Evolutionary conservation across 1,140 invertebrate species (phyloP).

Genomic region (Holotrichia oblita): DNA sequence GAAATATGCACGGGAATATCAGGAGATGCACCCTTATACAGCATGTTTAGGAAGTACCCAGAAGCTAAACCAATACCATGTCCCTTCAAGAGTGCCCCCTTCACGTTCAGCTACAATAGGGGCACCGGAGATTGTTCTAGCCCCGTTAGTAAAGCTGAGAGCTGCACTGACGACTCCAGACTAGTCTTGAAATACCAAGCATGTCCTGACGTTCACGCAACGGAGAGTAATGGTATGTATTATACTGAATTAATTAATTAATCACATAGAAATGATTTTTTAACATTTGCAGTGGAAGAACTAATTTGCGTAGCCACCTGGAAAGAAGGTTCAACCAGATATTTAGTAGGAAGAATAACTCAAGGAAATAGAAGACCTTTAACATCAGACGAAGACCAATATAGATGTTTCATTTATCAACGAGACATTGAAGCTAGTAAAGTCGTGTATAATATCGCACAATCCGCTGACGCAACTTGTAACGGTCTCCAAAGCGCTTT

Average conservation of each 20-base stretch:
- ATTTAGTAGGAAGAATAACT: slow-evolving; percentile 76
- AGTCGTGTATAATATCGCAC: slow-evolving; percentile 73
- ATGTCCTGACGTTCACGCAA: slow-evolving; percentile 81
- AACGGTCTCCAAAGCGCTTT: slow-evolving; percentile 73
- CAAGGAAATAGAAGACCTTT: slow-evolving; percentile 62
- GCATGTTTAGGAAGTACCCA: slow-evolving; percentile 77
- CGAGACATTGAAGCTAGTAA: slow-evolving; percentile 58
- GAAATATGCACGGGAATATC: slow-evolving; percentile 73
- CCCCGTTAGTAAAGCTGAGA: slow-evolving; percentile 80
- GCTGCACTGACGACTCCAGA: slow-evolving; percentile 83
- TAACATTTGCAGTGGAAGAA: slow-evolving; percentile 75
- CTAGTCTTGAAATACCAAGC: slow-evolving; percentile 84
- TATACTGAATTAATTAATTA: too few relatives aligned
- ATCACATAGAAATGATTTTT: too few relatives aligned
- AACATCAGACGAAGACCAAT: slow-evolving; percentile 68
- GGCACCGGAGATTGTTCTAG: slow-evolving; percentile 79
- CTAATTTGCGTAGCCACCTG: slow-evolving; percentile 83
- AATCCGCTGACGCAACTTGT: slow-evolving; percentile 84
- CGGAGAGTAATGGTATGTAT: slow-evolving; percentile 72
- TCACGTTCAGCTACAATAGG: slow-evolving; percentile 79
- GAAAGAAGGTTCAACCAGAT: slow-evolving; percentile 85
- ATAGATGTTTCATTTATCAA: slow-evolving; percentile 75
- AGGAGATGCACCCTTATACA: slow-evolving; percentile 76
- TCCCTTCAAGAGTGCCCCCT: slow-evolving; percentile 78
- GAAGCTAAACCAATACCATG: slow-evolving; percentile 72